Base-by-base conservation (phyloP, 2,888 invertebrate genomes). In the Drosophila barbarae region DNA sequence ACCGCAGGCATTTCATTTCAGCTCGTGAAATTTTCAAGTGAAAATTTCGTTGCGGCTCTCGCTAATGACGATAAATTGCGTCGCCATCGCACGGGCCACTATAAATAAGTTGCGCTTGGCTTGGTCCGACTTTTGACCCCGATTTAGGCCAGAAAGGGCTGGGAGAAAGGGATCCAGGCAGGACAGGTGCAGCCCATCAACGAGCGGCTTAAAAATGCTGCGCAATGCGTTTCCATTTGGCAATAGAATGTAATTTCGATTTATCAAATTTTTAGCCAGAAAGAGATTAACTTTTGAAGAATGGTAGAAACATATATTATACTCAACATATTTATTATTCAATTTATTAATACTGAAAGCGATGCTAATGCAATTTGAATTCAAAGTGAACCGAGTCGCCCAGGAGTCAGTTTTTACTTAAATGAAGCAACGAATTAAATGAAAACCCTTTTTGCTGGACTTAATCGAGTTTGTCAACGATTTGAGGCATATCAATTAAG, bases 61-160 rank as follows among this genome's bases (percentile, higher is more conserved):
- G 65, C 80, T 86, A 84, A 81, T 81, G 81, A 81, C 81, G 85
- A 86, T 81, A 82, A 81, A 86, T 81, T 82, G 85, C 74, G 77
- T 53, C 70, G 73, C 54, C 72, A 44, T 50, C 15, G 58, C 50
- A 26, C 57, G 66, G 57, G 49, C 77, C 82, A 79, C 80, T 70
- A 86, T 86, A 86, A 86, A 81, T 82, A 81, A 79, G 78, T 84
- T 68, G 52, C 72, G 69, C 81, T 71, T 49, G 81, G 74, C 66
- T 67, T 53, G 64, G 34, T 41, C 36, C 34, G 58, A 68, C 66
- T 47, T 41, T 52, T 59, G 46, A 63, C 63, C 63, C 68, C 63
- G 56, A 68, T 63, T 51, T 41, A 42, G 44, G 46, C 46, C 28
- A 28, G 23, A 34, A 36, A 5, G 23, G 23, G 30, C 4, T 3